Base-by-base conservation (phyloP, 2,113 vertebrate genomes). In the Bubo bubo region DNA sequence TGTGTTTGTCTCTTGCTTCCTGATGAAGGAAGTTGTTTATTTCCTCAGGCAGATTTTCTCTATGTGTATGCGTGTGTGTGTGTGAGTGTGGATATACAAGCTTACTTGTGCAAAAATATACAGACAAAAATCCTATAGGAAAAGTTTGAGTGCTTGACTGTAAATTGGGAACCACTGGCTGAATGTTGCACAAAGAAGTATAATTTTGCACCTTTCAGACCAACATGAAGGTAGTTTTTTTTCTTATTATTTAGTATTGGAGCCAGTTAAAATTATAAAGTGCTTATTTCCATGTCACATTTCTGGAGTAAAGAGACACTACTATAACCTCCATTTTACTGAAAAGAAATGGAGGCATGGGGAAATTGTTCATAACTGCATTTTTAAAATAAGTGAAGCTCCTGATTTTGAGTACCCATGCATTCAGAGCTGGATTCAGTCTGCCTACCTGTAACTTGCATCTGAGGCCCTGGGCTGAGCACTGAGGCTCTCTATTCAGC, bases 41-140 rank as follows among this genome's bases (percentile, higher is more conserved):
- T 91, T 94, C 75, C 39, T 83, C 1, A 1, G 50, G 41, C 28
- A 76, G 15, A 52, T 58, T 88, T 79, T 94, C 47, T 79, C 11
- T 34, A 3, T 45, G 11, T 49, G 18, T 14, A 13, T 15, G 9
- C 1, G 0, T 12, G 1, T 52, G 7, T 52, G 12, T 34, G 7
- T 32, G 47, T 45, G 12, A 23, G 14, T 45, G 10, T 53, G 7
- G 7, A 50, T 71, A 30, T n/a, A 27, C 8, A 20, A 71, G 9
- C 34, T 75, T 60, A 55, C 26, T 50, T 71, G 15, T 75, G 62
- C 35, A 75, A 49, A 64, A 2, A 5, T 24, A 66, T 19, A 34
- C 7, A 45, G 47, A 58, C 6, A 79, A 55, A 80, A 77, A 18
- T 34, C 37, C 18, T 74, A 1, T 18, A 28, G 5, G 37, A 37